Percentiles rank a stretch among this genome's conserved stretches.
phyloP scores from a whole-genome alignment of 2,113 vertebrate genomes.

The Heterotis niloticus region DNA sequence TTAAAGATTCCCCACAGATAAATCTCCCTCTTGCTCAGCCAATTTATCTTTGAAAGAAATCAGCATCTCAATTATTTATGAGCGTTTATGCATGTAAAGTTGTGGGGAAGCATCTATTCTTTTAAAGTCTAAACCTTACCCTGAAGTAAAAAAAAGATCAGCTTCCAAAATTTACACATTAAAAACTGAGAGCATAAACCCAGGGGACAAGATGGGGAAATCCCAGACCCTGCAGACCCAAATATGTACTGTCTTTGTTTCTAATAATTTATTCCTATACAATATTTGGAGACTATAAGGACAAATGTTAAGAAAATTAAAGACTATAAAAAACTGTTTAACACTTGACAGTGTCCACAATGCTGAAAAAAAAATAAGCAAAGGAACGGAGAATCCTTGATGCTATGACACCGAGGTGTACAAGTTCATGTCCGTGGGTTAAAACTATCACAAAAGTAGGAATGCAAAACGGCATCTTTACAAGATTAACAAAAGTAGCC shows the following conservation, averaged over 20 bases:
- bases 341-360: neutral
- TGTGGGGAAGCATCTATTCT: neutral
- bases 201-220: too few relatives aligned
- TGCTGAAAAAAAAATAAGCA: neutral
- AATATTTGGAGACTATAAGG: too few relatives aligned
- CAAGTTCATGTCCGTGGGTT: neutral
- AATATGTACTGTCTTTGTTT: too few relatives aligned
- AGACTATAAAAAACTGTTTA: too few relatives aligned
- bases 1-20: neutral
- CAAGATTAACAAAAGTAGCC: constrained; percentile 32
- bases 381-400: neutral
- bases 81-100: neutral
- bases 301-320: too few relatives aligned
- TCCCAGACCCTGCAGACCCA: too few relatives aligned
- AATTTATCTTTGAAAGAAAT: neutral
- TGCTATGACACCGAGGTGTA: neutral
- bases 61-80: neutral
- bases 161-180: neutral
- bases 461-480: constrained; percentile 27
- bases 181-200: too few relatives aligned
- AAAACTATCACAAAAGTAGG: neutral
- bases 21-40: neutral
- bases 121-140: neutral
- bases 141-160: neutral
- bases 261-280: too few relatives aligned